Evolutionary conservation across 2,888 invertebrate species (phyloP).

Genomic region (Anodontia alba): DNA sequence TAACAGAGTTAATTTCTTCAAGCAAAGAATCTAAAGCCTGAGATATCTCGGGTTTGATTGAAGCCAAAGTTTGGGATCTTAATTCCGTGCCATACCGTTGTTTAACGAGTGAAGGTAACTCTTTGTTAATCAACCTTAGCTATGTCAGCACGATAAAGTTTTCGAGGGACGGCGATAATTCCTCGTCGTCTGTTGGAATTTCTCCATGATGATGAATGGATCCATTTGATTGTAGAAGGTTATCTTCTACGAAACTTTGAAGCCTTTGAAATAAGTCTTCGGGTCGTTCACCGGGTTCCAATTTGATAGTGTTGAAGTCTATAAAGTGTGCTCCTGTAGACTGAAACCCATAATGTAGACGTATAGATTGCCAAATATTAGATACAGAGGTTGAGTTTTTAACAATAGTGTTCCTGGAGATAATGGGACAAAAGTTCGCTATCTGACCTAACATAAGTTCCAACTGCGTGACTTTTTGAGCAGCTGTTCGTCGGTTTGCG

Average conservation of each 20-base stretch:
- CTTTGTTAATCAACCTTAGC: constrained; percentile 47
- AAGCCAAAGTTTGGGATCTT: constrained; percentile 21
- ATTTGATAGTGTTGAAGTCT: constrained; percentile 39
- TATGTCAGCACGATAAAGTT: constrained; percentile 60
- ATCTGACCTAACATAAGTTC: constrained; percentile 55
- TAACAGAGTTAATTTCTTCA: constrained; percentile 48
- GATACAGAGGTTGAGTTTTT: constrained; percentile 53
- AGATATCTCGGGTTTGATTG: constrained; percentile 62
- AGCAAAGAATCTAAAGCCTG: constrained; percentile 53
- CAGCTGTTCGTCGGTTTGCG: constrained; percentile 30
- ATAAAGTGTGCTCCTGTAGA: constrained; percentile 63
- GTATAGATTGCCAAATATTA: constrained; percentile 56
- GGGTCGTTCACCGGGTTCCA: constrained; percentile 52
- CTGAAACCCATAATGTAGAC: constrained; percentile 64
- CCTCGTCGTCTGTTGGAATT: constrained; percentile 37
- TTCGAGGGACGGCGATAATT: constrained; percentile 56
- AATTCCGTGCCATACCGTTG: constrained; percentile 63
- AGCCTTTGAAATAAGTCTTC: constrained; percentile 58
- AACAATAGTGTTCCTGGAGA: constrained; percentile 48
- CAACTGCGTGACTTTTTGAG: constrained; percentile 45
- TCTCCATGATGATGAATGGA: constrained; percentile 45
- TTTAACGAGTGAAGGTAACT: constrained; percentile 56
- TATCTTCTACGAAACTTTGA: constrained; percentile 58
- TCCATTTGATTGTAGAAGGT: constrained; percentile 35
- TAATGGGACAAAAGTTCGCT: constrained; percentile 50